These are phyloP conservation scores for Daboia siamensis DNA, from an alignment of 2,113 vertebrate genomes.

Conservation along the genomic window DNA sequence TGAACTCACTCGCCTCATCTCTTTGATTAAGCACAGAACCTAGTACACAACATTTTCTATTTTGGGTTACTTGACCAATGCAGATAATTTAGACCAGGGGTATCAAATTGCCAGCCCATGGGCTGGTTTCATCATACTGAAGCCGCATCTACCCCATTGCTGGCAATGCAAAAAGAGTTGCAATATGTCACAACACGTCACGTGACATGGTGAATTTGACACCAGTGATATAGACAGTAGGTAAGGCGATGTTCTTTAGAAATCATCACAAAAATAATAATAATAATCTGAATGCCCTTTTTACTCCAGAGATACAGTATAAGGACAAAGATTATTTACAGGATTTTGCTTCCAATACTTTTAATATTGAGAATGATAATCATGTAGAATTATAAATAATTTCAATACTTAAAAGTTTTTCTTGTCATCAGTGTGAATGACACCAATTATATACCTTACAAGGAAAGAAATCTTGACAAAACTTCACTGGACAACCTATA, in stretches of 20 bases:
- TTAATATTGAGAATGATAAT: background rate
- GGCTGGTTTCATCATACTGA: no score
- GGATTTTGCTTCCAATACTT: background rate
- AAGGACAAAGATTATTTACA: background rate
- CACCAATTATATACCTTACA: background rate
- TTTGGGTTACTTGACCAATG: background rate
- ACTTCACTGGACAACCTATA: background rate
- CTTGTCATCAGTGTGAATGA: background rate
- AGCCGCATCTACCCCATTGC: no score
- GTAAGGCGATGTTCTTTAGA: background rate
- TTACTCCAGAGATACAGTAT: background rate
- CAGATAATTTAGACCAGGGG: background rate
- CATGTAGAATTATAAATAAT: background rate
- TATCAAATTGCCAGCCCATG: no score
- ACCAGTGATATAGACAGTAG: background rate
- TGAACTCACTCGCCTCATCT: no score
- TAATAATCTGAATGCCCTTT: background rate
- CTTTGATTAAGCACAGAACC: no score
- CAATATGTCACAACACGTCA: no score
- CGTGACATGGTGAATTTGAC: no score
- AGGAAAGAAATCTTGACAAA: slow-evolving; percentile 15
- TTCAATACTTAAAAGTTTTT: background rate
- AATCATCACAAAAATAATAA: background rate
- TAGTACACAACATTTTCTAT: no score
- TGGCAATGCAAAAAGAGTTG: no score